Conservation (phyloP, 23 tunicate species). For the Ciona savignyi region DNA sequence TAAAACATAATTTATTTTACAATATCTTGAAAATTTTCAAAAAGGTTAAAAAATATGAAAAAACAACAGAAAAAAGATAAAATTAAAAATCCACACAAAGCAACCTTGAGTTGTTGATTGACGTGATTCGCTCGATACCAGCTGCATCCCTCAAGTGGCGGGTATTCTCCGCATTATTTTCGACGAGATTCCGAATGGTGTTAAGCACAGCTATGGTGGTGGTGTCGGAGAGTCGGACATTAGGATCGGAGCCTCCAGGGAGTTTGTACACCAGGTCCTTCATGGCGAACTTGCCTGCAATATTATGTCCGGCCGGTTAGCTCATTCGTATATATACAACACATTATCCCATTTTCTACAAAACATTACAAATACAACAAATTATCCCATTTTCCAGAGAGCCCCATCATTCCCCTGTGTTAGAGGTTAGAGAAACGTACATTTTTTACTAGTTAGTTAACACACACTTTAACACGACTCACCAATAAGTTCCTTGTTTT, state of each 20-base stretch:
- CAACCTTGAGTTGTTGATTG: slow-evolving; percentile 66
- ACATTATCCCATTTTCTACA: too few species aligned
- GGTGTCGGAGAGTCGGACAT: slow-evolving; percentile 49
- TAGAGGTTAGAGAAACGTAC: too few species aligned
- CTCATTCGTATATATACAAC: too few species aligned
- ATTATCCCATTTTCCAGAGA: too few species aligned
- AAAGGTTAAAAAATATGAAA: neutral
- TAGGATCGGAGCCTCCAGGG: slow-evolving; percentile 76
- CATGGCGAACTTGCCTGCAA: slow-evolving; percentile 94
- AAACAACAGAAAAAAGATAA: neutral
- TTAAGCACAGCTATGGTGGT: slow-evolving; percentile 85
- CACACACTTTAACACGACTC: slow-evolving; percentile 2
- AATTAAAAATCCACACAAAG: too few species aligned
- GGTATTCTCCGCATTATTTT: slow-evolving; percentile 49
- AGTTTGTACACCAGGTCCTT: slow-evolving; percentile 82
- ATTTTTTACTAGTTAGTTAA: neutral
- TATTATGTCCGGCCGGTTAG: too few species aligned
- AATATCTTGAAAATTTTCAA: too few species aligned
- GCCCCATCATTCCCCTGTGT: too few species aligned
- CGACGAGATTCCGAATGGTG: slow-evolving; percentile 74
- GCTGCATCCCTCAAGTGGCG: slow-evolving; percentile 64
- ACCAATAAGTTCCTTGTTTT: slow-evolving; percentile 94
- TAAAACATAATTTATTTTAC: too few species aligned
- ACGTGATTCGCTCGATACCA: slow-evolving; percentile 83
- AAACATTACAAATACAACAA: too few species aligned